These are phyloP conservation scores for Paramuricea clavata DNA, from an alignment of 92 coral and sea anemone genomes.

Conservation along the genomic window DNA sequence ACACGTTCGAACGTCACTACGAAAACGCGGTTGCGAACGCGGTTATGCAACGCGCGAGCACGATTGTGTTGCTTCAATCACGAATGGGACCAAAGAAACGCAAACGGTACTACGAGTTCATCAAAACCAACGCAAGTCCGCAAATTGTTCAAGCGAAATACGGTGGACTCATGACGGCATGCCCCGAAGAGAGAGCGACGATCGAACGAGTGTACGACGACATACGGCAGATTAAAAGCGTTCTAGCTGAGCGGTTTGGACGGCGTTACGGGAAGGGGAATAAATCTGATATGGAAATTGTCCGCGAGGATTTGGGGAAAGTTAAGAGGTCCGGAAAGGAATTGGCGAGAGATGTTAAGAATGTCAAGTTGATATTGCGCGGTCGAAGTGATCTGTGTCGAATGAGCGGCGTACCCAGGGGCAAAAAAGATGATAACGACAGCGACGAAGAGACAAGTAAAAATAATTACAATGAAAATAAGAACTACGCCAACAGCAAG, in stretches of 20 bases:
- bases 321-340: constrained; percentile 3
- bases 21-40: constrained; percentile 21
- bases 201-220: constrained; percentile 26
- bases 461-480: neutral
- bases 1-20: constrained; percentile 22
- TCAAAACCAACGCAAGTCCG: constrained; percentile 11
- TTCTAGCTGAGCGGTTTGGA: constrained; percentile 18
- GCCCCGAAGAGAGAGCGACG: neutral
- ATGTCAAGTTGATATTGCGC: constrained; percentile 13
- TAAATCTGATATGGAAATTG: constrained; percentile 20
- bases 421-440: neutral
- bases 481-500: too few species aligned
- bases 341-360: neutral
- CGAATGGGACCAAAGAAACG: constrained; percentile 2
- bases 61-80: constrained; percentile 10
- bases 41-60: constrained; percentile 19
- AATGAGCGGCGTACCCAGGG: neutral
- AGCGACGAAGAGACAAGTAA: neutral
- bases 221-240: neutral
- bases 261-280: constrained; percentile 13
- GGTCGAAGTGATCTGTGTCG: neutral
- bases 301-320: constrained; percentile 22
- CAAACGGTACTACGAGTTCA: neutral
- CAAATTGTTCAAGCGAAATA: neutral
- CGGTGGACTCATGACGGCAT: neutral